Evolutionary conservation across 1,140 invertebrate species (phyloP).

Genomic region (Drosophila sechellia): DNA sequence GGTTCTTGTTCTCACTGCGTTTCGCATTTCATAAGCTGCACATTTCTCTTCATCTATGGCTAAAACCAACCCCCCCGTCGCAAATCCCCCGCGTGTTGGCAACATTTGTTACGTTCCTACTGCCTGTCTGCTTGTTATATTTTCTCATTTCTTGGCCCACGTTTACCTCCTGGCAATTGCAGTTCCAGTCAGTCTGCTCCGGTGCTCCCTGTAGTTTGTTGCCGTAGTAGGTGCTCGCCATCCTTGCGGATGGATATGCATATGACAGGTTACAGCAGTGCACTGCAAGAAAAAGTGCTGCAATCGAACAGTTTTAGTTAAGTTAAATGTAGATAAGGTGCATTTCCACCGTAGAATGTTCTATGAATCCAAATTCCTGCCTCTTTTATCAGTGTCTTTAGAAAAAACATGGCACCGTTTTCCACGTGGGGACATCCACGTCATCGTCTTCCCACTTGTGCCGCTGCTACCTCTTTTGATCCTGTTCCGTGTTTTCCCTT

Average conservation of each 20-base stretch:
- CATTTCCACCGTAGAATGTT: neutral
- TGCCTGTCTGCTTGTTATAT: slow-evolving; percentile 73
- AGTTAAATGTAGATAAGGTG: too few relatives aligned
- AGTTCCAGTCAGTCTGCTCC: slow-evolving; percentile 34
- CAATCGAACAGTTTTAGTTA: neutral
- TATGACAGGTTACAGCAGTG: slow-evolving; percentile 32
- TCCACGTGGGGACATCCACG: slow-evolving; percentile 25
- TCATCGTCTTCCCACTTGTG: slow-evolving; percentile 23
- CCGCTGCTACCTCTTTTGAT: slow-evolving; percentile 9
- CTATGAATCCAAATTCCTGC: too few relatives aligned
- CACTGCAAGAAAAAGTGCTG: neutral
- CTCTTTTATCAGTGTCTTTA: neutral
- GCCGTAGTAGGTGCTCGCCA: slow-evolving; percentile 10
- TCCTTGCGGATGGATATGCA: slow-evolving; percentile 39
- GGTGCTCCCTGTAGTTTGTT: slow-evolving; percentile 3
- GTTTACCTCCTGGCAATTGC: slow-evolving; percentile 75
- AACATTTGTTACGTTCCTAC: slow-evolving; percentile 67
- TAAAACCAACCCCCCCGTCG: neutral
- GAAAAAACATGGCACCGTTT: neutral
- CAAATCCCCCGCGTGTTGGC: slow-evolving; percentile 8
- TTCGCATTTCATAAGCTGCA: slow-evolving; percentile 80
- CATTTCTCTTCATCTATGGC: slow-evolving; percentile 72
- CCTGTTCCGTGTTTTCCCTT: slow-evolving; percentile 16
- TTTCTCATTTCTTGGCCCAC: slow-evolving; percentile 77
- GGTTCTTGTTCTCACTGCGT: slow-evolving; percentile 25